Percentiles rank a stretch among this genome's conserved stretches.
These are phyloP conservation scores for Apoda limacodes DNA, from an alignment of 2,888 invertebrate genomes.

Conservation along the genomic window DNA sequence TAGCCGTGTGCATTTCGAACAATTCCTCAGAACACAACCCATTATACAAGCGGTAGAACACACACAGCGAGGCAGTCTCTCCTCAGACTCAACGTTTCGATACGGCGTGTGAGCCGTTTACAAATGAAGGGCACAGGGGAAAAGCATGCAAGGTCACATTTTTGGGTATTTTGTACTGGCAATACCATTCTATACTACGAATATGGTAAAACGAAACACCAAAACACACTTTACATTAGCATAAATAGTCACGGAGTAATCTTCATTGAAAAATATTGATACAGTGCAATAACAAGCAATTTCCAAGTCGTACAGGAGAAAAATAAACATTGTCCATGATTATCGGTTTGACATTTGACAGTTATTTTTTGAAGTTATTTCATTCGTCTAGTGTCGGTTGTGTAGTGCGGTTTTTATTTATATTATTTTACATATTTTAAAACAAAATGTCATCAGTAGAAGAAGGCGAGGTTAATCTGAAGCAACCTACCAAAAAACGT, in stretches of 20 bases:
- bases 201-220: conserved; percentile 18
- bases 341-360: conserved; percentile 7
- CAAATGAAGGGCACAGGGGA: conserved; percentile 7
- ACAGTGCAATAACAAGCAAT: conserved; percentile 20
- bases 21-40: too few species aligned
- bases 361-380: conserved; percentile 5
- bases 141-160: conserved; percentile 16
- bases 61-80: too few species aligned
- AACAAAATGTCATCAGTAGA: conserved; percentile 10
- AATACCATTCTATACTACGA: conserved; percentile 17
- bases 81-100: too few species aligned
- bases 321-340: conserved; percentile 12
- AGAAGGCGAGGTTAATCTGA: conserved; percentile 13
- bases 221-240: conserved; percentile 18
- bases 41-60: too few species aligned
- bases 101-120: too few species aligned
- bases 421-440: too few species aligned
- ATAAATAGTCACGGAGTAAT: conserved; percentile 15
- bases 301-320: conserved; percentile 12
- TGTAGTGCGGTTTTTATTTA: conserved; percentile 5
- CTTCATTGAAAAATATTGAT: conserved; percentile 17
- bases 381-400: conserved; percentile 7
- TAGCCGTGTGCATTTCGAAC: too few species aligned
- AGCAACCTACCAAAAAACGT: conserved; percentile 14
- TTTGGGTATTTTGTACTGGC: conserved; percentile 18